Percentiles rank a stretch among this genome's conserved stretches.
These are phyloP conservation scores for Melinopterus prodromus DNA, from an alignment of 2,888 invertebrate species.

Conservation along the genomic window DNA sequence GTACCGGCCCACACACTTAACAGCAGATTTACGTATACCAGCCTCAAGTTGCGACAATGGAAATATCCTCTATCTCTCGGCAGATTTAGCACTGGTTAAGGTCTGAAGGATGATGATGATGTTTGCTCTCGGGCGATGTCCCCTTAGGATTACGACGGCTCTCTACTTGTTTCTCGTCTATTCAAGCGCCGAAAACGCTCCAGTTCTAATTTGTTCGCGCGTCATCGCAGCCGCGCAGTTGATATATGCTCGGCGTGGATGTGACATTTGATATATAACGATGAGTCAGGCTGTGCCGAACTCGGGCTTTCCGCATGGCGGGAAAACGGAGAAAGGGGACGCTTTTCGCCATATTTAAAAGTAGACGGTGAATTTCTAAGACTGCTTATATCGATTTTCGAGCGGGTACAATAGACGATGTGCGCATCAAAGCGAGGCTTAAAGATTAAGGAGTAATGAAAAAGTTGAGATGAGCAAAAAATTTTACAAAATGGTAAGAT, in stretches of 20 bases:
- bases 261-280: conserved; percentile 54
- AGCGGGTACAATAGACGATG: conserved; percentile 13
- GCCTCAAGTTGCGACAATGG: neutral
- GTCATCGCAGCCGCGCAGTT: conserved; percentile 35
- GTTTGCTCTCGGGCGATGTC: conserved; percentile 33
- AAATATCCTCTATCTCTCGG: neutral
- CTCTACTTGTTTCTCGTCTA: conserved; percentile 29
- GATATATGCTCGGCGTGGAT: conserved; percentile 52
- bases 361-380: neutral
- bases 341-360: conserved; percentile 30
- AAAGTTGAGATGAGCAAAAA: neutral
- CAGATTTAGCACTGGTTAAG: neutral
- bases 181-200: conserved; percentile 20
- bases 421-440: conserved; percentile 21
- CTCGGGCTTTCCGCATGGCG: neutral
- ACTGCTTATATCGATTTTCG: conserved; percentile 30
- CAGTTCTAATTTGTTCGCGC: conserved; percentile 31
- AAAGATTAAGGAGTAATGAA: conserved; percentile 19
- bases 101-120: neutral
- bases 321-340: conserved; percentile 25
- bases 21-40: conserved; percentile 29
- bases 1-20: conserved; percentile 20
- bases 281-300: conserved; percentile 48
- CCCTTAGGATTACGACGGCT: conserved; percentile 32
- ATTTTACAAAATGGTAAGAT: neutral